A percentile compares a stretch with the other conserved stretches of the same genome.
Conservation (phyloP, 92 coral and sea anemone genomes). For the Siderastrea radians region DNA sequence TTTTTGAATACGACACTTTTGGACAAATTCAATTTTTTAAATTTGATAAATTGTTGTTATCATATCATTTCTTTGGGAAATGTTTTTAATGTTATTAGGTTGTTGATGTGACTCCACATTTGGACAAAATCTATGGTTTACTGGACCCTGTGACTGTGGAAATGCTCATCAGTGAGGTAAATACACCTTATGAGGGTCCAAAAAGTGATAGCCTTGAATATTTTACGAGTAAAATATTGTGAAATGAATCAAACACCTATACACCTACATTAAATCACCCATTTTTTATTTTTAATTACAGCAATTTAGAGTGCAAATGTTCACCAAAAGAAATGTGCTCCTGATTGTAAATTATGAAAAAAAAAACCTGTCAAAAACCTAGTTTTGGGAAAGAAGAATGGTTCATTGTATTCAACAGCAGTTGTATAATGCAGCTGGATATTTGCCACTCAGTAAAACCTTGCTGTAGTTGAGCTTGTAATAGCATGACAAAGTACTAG, state of each 20-base stretch:
- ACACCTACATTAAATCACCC: too few relatives aligned
- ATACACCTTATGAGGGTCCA: background rate
- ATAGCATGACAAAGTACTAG: background rate
- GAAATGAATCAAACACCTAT: too few relatives aligned
- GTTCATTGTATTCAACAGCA: background rate
- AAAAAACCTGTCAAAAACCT: too few relatives aligned
- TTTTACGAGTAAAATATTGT: background rate
- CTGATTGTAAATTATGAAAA: too few relatives aligned
- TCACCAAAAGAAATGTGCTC: too few relatives aligned
- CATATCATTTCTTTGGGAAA: background rate
- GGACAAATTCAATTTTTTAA: too few relatives aligned
- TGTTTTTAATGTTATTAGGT: constrained; percentile 30
- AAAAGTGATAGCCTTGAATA: background rate
- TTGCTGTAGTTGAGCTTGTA: background rate
- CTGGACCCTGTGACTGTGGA: constrained; percentile 82
- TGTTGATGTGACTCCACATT: constrained; percentile 64
- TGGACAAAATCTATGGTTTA: constrained; percentile 62
- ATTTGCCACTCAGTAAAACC: too few relatives aligned
- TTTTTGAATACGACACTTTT: too few relatives aligned
- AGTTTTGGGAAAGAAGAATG: background rate
- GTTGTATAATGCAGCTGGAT: too few relatives aligned
- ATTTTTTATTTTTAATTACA: too few relatives aligned
- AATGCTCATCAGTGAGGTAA: constrained; percentile 76
- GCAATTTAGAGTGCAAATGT: too few relatives aligned
- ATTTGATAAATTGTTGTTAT: background rate